Evolutionary conservation across 2,113 vertebrate genomes (phyloP).

Genomic region (Acrocephalus kingi): DNA sequence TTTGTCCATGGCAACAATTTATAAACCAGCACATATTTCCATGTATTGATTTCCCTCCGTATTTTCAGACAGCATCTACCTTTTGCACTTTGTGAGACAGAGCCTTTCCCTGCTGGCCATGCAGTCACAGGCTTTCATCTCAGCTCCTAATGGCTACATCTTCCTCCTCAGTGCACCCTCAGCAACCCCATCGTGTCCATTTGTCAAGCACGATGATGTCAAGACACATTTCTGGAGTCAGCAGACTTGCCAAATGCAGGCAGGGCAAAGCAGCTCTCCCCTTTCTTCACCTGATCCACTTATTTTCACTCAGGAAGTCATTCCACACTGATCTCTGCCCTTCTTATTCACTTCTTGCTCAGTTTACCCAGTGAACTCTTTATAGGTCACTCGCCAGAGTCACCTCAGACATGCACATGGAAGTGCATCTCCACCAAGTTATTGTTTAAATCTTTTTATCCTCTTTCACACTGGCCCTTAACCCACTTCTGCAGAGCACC

Average conservation of each 20-base stretch:
- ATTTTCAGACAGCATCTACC: background rate
- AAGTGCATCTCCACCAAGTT: background rate
- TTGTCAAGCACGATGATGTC: background rate
- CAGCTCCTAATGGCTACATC: background rate
- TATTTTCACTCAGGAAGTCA: background rate
- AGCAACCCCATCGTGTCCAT: background rate
- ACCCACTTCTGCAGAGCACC: background rate
- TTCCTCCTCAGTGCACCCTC: background rate
- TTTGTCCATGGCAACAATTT: background rate
- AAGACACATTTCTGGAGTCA: background rate
- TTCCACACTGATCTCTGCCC: background rate
- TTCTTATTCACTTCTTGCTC: background rate
- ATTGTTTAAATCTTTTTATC: background rate
- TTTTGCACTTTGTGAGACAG: background rate
- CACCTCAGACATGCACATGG: accelerated
- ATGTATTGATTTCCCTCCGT: accelerated
- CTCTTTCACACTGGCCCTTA: background rate
- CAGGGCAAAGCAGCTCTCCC: background rate
- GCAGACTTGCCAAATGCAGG: background rate
- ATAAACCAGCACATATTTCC: background rate
- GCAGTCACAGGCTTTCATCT: background rate
- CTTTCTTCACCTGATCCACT: background rate
- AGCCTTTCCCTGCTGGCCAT: background rate
- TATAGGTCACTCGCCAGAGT: background rate
- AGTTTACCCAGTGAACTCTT: background rate